These are phyloP conservation scores for Noctua janthina DNA, from an alignment of 2,888 invertebrate species.

Conservation along the genomic window DNA sequence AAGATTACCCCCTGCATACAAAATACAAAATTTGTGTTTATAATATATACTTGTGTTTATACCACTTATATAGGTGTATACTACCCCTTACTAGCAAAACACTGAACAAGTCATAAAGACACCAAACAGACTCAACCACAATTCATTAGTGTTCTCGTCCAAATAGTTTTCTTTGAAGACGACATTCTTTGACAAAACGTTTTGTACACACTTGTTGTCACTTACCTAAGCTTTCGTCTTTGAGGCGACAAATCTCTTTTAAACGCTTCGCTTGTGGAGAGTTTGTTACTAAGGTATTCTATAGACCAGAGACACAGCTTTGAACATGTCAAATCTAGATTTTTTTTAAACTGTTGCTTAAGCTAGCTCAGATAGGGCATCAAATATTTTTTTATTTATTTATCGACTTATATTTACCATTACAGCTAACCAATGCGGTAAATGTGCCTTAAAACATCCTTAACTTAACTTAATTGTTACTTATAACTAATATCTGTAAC, in stretches of 20 bases:
- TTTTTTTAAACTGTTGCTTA: neutral
- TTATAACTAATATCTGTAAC: no score
- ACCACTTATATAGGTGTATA: no score
- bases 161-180: conserved; percentile 27
- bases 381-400: no score
- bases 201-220: conserved; percentile 22
- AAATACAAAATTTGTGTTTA: no score
- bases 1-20: no score
- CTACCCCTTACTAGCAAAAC: neutral
- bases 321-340: neutral
- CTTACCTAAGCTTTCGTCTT: neutral
- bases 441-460: no score
- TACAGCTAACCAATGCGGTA: no score
- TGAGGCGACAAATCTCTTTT: conserved; percentile 18
- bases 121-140: neutral
- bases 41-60: no score
- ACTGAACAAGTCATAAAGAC: neutral
- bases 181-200: conserved; percentile 24
- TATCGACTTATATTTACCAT: no score
- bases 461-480: no score
- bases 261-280: neutral
- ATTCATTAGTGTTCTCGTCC: conserved; percentile 14
- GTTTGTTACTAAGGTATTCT: conserved; percentile 6
- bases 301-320: neutral
- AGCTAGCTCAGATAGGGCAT: no score